These are phyloP conservation scores for Trypoxylon attenuatum DNA, from an alignment of 2,888 invertebrate genomes.

Conservation along the genomic window DNA sequence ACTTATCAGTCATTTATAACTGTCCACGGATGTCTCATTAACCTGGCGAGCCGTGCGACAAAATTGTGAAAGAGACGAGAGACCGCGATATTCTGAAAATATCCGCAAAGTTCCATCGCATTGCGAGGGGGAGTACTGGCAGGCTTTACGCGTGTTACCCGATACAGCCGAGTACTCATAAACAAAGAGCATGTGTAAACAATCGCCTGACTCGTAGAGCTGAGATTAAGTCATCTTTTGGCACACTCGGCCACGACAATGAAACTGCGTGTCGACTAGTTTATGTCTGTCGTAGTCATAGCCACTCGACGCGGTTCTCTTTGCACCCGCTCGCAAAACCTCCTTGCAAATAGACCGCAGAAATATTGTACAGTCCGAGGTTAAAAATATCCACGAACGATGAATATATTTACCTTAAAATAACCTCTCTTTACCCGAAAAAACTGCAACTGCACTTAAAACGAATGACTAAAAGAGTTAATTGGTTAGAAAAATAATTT, in stretches of 20 bases:
- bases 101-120: constrained; percentile 10
- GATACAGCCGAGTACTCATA: constrained; percentile 13
- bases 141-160: constrained; percentile 1
- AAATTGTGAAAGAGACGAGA: constrained; percentile 30
- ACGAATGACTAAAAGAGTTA: too few relatives aligned
- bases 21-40: constrained; percentile 56
- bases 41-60: constrained; percentile 41
- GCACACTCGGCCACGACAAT: constrained; percentile 11
- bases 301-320: background rate
- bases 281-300: background rate
- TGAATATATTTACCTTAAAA: too few relatives aligned
- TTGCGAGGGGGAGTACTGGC: constrained; percentile 2
- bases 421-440: too few relatives aligned
- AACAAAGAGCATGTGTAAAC: constrained; percentile 22
- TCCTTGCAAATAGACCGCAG: too few relatives aligned
- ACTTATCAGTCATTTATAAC: constrained; percentile 57
- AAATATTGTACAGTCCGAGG: too few relatives aligned
- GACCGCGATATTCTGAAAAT: constrained; percentile 45
- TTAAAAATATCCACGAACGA: too few relatives aligned
- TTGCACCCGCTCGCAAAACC: background rate
- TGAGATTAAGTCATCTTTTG: constrained; percentile 31
- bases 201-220: constrained; percentile 8
- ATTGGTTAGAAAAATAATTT: too few relatives aligned
- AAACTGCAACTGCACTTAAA: too few relatives aligned
- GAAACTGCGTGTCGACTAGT: background rate